Conservation (phyloP, 2,797 vertebrate species). For the Neosilurus hyrtlii region DNA sequence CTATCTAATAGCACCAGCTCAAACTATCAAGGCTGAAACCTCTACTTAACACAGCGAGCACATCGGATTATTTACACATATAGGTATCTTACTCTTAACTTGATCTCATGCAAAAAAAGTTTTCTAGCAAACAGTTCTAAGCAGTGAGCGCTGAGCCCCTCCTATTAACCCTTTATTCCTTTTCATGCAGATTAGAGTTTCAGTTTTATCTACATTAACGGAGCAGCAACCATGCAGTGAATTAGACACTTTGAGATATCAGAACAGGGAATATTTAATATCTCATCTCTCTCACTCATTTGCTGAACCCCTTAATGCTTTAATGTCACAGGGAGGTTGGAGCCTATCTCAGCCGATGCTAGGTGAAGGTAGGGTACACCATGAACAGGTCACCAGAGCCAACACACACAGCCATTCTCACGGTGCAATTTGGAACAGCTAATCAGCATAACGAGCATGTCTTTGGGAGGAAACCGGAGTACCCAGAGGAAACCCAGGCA, state of each 20-base stretch:
- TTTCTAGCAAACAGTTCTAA: background rate
- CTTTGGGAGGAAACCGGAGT: too few species aligned
- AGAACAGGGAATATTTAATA: background rate
- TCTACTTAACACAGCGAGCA: background rate
- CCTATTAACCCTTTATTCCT: background rate
- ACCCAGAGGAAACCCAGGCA: too few species aligned
- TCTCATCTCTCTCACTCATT: background rate
- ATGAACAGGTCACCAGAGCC: too few species aligned
- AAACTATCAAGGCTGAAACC: background rate
- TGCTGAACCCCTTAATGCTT: too few species aligned
- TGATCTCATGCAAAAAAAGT: background rate
- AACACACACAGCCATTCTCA: too few species aligned
- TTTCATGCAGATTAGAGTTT: background rate
- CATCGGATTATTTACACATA: constrained; percentile 5
- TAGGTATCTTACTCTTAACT: too few species aligned
- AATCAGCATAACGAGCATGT: too few species aligned
- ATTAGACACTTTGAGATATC: background rate
- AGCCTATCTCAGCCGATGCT: too few species aligned
- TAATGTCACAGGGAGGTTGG: too few species aligned
- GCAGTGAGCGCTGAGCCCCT: background rate
- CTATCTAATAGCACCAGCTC: background rate
- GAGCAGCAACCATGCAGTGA: background rate
- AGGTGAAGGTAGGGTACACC: too few species aligned
- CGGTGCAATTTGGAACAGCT: too few species aligned
- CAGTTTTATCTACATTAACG: background rate